Base-by-base conservation (phyloP, 2,797 vertebrate species). In the Crocidura indochinensis region DNA sequence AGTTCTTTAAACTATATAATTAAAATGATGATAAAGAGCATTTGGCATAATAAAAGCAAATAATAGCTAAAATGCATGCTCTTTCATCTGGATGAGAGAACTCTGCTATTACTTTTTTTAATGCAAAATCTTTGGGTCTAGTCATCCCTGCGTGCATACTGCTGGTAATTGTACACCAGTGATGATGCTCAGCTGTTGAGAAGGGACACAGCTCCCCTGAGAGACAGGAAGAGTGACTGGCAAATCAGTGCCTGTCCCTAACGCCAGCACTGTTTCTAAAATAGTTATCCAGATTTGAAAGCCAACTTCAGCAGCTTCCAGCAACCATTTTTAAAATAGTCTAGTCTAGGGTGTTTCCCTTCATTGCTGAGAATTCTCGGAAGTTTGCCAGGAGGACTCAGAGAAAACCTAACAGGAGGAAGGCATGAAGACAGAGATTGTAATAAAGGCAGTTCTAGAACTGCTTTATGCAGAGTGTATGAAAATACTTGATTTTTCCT, bases 291-390 rank as follows among this genome's bases (percentile, higher is more conserved):
- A 46, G 80, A 51, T 62, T 19, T 60, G 46, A 93, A 22, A 47
- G 51, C 38, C 64, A 77, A 75, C 76, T 73, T 87, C 47, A 49
- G 73, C 87, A 74, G 17, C 65, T 90, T 91, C 74, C 46, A 27
- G 20, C 0, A 4, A 10, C 68, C 15, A 60, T 73, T 92, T 80
- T 68, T 22, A 79, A 86, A 84, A 84, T 90, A 77, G 49, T 77
- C 49, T 72, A 15, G 53, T 56, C 53, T 56, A 49, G 14, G n/a
- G 31, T 85, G 17, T 84, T 94, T 76, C 6, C 27, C 17, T 69
- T 83, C 10, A 49, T 29, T 26, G 60, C 51, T 78, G 11, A n/a
- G n/a, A 49, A 10, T 78, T 86, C 44, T 87, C 73, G 79, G 69
- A 79, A 90, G 26, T 38, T 69, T 80, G 60, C 80, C 67, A 78